Evolutionary conservation across 1,140 invertebrate genomes (phyloP), one percentile per base, ranked within the genome.

Genomic region (Capitella teleta): DNA sequence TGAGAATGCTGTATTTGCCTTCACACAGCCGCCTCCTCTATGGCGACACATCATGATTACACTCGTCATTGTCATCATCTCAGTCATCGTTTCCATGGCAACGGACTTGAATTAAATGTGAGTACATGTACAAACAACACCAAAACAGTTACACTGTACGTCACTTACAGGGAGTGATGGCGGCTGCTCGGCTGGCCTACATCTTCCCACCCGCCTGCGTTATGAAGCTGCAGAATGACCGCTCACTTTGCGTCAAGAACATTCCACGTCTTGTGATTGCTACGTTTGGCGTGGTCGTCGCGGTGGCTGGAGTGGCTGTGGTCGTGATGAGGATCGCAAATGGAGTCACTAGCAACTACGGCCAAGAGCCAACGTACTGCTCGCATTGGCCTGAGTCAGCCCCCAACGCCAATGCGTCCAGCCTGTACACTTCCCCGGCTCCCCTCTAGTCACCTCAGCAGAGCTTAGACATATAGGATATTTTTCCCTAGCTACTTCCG

Each of bases 31-130:
- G 4, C 62, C 72, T 0, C 75, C 78, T 23, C 64, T 65, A 32
- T 64, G 64, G 53, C 76, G 74, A 56, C 78, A 85, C 61, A 66
- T 80, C 57, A 67, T 79, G 36, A 78, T 87, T 37, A 90, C 86
- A 2, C 67, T 87, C 55, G 67, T 77, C 16, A 84, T 92, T 61
- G 80, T 87, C 19, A 62, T 74, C 16, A 64, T 77, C 23, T 80
- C 83, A 10, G 87, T 84, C 65, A 67, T 85, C 12, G 77, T 88
- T 47, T 90, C 87, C 18, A 85, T 89, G 73, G 75, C 83, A 49
- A 90, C 86, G 21, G 86, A 89, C 63, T 91, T 51, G 85, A 88
- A 70, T 63, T 92, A 32, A 91, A 92, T 72, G 84, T 86, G 75
- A 81, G 73, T 68, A 21, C 12, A 4, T 8, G 30, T 6, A 21